Evolutionary conservation across 1,140 invertebrate species (phyloP).

Genomic region (Spodoptera frugiperda): DNA sequence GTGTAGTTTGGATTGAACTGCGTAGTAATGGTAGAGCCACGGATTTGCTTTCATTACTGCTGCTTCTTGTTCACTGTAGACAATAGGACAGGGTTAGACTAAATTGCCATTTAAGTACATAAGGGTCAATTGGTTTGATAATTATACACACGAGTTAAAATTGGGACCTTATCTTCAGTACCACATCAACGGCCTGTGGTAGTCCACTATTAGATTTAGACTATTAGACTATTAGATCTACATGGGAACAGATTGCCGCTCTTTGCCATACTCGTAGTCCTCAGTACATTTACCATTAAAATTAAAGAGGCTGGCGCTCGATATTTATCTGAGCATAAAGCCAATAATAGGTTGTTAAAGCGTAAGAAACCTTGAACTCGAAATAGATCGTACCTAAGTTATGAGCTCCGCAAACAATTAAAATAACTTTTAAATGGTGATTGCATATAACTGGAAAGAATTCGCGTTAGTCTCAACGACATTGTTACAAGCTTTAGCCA

Average conservation of each 20-base stretch:
- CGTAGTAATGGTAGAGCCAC: slow-evolving; percentile 98
- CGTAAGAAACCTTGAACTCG: slow-evolving; percentile 36
- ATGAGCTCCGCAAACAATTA: slow-evolving; percentile 51
- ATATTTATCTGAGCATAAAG: slow-evolving; percentile 8
- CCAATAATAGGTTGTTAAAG: slow-evolving; percentile 13
- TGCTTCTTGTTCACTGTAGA: slow-evolving; percentile 94
- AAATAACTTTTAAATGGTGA: slow-evolving; percentile 55
- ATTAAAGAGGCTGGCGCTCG: background rate
- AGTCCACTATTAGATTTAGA: too few relatives aligned
- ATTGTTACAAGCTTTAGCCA: slow-evolving; percentile 79
- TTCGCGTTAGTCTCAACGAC: slow-evolving; percentile 61
- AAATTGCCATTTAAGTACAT: background rate
- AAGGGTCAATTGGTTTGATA: background rate
- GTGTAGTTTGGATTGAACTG: slow-evolving; percentile 96
- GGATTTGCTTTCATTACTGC: slow-evolving; percentile 96
- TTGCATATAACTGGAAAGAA: slow-evolving; percentile 63
- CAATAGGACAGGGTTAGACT: slow-evolving; percentile 52
- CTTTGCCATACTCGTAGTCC: background rate
- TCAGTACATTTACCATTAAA: background rate
- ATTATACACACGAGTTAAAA: too few relatives aligned
- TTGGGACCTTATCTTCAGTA: background rate
- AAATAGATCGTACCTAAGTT: slow-evolving; percentile 37
- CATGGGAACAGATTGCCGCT: too few relatives aligned
- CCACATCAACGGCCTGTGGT: too few relatives aligned
- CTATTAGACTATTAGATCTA: too few relatives aligned